Base-by-base conservation (phyloP, 2,113 vertebrate genomes). In the Psammodynastes pulverulentus region DNA sequence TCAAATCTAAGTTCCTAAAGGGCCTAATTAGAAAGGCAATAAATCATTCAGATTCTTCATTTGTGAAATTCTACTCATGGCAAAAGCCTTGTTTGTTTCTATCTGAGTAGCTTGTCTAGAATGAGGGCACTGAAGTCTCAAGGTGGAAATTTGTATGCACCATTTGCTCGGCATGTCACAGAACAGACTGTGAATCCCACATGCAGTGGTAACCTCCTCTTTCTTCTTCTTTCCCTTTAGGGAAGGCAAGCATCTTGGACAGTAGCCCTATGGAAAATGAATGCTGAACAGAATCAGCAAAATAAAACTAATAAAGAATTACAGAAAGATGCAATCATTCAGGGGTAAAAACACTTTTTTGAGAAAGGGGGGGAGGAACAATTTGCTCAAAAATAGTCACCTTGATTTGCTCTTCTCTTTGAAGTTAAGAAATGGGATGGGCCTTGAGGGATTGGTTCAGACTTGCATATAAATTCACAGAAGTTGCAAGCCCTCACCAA, bases 1-100 rank as follows among this genome's bases (percentile, higher is more conserved):
- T 92, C 87, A 89, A 89, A 92, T n/a, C 13, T 56, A 84, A 54
- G 52, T 85, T 89, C 87, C 91, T 92, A 89, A 92, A 92, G 91
- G 91, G 67, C 52, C 87, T 89, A 89, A 92, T 92, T 92, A 92
- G 72, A 89, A 84, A 85, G 45, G 67, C 87, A 89, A 92, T 92
- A 92, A 84, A 92, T 92, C 72, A 39, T 92, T 92, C 58, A 56
- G 43, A 39, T 92, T 54, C 84, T 88, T 15, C 45, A 24, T 87
- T 92, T 92, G 91, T 89, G 87, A 85, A 92, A 92, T 89, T 48
- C 67, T 89, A 89, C 45, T 84, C 52, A 58, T 89, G 89, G 21
- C 26, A 29, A 89, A 89, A 48, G 67, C 67, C 91, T 92, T 89
- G 67, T 39, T 92, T 89, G 43, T 85, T 92, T 92, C 72, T 58